These are phyloP conservation scores for Bombus difficillimus DNA, from an alignment of 1,140 invertebrate species.

Conservation along the genomic window DNA sequence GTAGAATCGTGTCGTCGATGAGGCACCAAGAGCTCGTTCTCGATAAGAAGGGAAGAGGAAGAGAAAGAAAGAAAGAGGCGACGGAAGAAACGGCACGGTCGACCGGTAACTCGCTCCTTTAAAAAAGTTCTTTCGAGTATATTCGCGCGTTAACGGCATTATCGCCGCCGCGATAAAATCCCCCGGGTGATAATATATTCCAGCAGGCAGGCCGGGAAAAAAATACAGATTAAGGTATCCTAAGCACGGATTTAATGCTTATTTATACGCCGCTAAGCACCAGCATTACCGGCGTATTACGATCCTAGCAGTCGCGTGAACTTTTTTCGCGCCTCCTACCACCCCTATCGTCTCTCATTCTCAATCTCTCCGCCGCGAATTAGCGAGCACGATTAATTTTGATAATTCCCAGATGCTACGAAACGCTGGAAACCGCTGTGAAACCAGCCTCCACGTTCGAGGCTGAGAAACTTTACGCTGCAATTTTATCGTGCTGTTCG, in stretches of 20 bases:
- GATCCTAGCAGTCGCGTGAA: constrained; percentile 76
- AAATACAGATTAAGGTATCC: constrained; percentile 82
- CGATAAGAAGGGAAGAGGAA: not conserved
- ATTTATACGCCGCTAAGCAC: constrained; percentile 83
- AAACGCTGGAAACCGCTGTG: too few species aligned
- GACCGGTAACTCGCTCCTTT: constrained; percentile 46
- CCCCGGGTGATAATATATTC: constrained; percentile 80
- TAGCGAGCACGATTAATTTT: constrained; percentile 23
- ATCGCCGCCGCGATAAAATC: constrained; percentile 79
- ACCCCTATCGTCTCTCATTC: constrained; percentile 2
- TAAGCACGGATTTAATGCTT: constrained; percentile 83
- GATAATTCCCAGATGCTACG: constrained; percentile 17
- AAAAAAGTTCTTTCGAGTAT: constrained; percentile 57
- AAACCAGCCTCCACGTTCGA: not conserved
- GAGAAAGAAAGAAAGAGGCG: not conserved
- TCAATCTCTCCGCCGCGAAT: constrained; percentile 2
- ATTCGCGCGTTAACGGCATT: constrained; percentile 71
- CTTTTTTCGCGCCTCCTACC: constrained; percentile 66
- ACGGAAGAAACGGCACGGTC: not conserved
- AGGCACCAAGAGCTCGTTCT: not conserved
- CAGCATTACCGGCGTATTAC: constrained; percentile 81
- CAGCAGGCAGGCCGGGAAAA: constrained; percentile 60
- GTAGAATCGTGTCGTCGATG: not conserved
- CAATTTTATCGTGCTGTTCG: not conserved
- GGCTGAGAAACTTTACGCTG: not conserved